phyloP scores from a whole-genome alignment of 2,797 vertebrate genomes.

The Botia almorhae region DNA sequence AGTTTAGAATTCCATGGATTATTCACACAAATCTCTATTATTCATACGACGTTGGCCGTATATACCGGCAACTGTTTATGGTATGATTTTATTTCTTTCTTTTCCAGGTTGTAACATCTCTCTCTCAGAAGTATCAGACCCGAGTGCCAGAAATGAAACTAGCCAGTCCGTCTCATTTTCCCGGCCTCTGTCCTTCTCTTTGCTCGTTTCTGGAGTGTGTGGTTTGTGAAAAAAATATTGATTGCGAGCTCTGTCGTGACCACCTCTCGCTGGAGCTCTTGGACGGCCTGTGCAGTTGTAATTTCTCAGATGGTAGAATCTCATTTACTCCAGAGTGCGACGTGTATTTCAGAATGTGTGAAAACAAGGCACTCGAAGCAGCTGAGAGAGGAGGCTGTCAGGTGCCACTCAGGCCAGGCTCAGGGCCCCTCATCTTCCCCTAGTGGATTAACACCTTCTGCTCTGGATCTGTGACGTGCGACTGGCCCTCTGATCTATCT shows the following conservation, averaged over 20 bases:
- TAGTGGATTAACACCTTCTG: slow-evolving; percentile 52
- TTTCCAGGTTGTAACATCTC: slow-evolving; percentile 13
- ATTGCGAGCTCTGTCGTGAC: slow-evolving; percentile 53
- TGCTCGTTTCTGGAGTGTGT: slow-evolving; percentile 2
- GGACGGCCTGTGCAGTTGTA: slow-evolving; percentile 49
- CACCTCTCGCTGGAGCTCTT: slow-evolving; percentile 46
- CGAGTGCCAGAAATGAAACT: slow-evolving; percentile 35
- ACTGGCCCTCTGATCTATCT: slow-evolving; percentile 31
- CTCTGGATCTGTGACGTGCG: slow-evolving; percentile 16
- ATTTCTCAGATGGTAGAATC: slow-evolving; percentile 60
- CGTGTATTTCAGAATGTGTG: slow-evolving; percentile 56
- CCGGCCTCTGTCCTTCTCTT: slow-evolving; percentile 6
- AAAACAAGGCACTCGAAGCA: slow-evolving; percentile 55
- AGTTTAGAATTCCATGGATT: slow-evolving; percentile 1
- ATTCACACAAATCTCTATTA: slow-evolving; percentile 13
- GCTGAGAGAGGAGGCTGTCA: slow-evolving; percentile 35
- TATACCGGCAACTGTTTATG: background rate
- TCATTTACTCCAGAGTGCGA: slow-evolving; percentile 52
- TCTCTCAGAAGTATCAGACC: slow-evolving; percentile 26
- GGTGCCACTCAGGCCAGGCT: slow-evolving; percentile 43
- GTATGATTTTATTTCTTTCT: background rate
- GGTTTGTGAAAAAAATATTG: slow-evolving; percentile 41
- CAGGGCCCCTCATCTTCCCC: slow-evolving; percentile 46
- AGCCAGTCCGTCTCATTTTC: slow-evolving; percentile 32
- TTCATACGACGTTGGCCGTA: background rate